A percentile compares a stretch with the other conserved stretches of the same genome.
phyloP scores from a whole-genome alignment of 2,888 invertebrate species.

The Amorpha juglandis region DNA sequence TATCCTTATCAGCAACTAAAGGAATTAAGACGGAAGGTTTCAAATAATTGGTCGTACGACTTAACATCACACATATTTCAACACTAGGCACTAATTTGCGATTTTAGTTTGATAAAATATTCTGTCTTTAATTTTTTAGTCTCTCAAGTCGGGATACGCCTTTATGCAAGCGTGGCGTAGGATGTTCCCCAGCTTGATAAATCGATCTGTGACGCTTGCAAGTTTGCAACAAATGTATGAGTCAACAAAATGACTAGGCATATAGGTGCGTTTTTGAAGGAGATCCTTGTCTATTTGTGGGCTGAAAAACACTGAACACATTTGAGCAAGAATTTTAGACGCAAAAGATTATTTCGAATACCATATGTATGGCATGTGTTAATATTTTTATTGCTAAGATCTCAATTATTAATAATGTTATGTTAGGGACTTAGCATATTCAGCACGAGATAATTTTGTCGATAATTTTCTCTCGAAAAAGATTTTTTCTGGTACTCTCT shows the following conservation, averaged over 20 bases:
- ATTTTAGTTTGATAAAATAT: neutral
- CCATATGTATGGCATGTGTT: too few relatives aligned
- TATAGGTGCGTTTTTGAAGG: neutral
- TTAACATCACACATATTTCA: constrained; percentile 1
- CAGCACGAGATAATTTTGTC: too few relatives aligned
- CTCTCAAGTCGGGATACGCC: neutral
- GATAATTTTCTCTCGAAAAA: too few relatives aligned
- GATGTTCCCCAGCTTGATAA: constrained; percentile 1
- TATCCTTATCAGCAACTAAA: neutral
- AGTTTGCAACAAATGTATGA: constrained; percentile 2
- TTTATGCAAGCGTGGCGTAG: neutral
- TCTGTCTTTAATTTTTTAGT: neutral
- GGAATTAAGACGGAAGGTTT: too few relatives aligned
- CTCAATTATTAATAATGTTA: neutral
- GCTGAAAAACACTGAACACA: neutral
- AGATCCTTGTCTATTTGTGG: neutral
- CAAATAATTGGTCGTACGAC: neutral
- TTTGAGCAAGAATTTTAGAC: neutral
- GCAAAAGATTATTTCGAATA: too few relatives aligned
- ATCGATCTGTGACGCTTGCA: neutral
- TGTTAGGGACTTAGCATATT: too few relatives aligned
- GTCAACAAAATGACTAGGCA: neutral
- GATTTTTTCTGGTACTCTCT: too few relatives aligned
- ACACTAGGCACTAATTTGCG: neutral
- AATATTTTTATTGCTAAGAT: neutral